A percentile compares a stretch with the other conserved stretches of the same genome.
phyloP scores from a whole-genome alignment of 2,888 invertebrate genomes.

The Camponotus fellah region DNA sequence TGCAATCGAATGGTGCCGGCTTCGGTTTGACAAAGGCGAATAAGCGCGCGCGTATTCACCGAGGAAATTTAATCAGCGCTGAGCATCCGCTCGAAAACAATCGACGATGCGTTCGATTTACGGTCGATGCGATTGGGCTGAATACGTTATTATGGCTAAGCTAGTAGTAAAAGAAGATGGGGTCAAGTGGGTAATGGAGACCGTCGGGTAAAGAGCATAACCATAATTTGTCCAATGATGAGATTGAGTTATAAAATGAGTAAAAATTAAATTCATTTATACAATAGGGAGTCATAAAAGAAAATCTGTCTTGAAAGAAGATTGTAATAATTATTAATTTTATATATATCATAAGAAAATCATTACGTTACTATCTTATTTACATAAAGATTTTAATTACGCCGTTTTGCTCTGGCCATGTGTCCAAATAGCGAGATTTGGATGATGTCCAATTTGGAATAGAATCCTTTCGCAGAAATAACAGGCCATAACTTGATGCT shows the following conservation, averaged over 20 bases:
- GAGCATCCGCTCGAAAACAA: slow-evolving; percentile 50
- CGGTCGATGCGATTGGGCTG: slow-evolving; percentile 35
- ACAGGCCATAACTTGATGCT: not conserved
- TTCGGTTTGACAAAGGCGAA: slow-evolving; percentile 38
- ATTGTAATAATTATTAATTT: not conserved
- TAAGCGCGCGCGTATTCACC: slow-evolving; percentile 18
- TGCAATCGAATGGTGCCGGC: slow-evolving; percentile 32
- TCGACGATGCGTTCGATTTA: slow-evolving; percentile 44
- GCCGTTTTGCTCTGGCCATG: not conserved
- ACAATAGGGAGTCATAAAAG: not conserved
- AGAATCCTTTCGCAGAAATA: not conserved
- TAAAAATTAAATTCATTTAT: not conserved
- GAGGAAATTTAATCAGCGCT: slow-evolving; percentile 51
- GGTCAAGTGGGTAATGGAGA: slow-evolving; percentile 24
- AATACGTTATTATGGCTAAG: slow-evolving; percentile 44
- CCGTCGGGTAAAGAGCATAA: not conserved
- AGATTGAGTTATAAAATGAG: slow-evolving; percentile 3
- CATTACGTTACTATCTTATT: not conserved
- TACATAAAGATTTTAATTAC: slow-evolving; percentile 3
- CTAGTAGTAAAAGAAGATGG: slow-evolving; percentile 36
- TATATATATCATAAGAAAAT: not conserved
- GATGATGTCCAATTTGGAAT: not conserved
- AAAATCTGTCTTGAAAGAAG: not conserved
- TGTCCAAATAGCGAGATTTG: not conserved
- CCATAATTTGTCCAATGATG: slow-evolving; percentile 14